These are phyloP conservation scores for Rhea pennata DNA, from an alignment of 2,113 vertebrate genomes.

Conservation along the genomic window DNA sequence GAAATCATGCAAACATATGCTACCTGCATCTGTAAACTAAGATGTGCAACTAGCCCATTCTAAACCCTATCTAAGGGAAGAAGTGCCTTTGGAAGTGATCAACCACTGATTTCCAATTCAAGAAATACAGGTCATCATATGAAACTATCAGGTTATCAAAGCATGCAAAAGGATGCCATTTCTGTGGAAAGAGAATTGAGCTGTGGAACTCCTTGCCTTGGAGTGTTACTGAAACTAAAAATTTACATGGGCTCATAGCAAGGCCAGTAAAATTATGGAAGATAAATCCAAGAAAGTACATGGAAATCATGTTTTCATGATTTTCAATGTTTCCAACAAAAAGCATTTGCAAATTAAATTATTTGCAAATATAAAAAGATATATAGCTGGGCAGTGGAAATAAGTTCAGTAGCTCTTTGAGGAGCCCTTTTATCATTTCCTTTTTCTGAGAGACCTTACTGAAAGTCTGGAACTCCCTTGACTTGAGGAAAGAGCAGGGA, in stretches of 20 bases:
- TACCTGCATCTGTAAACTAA: neutral
- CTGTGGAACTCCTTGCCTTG: neutral
- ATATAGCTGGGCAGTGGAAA: neutral
- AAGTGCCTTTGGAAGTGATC: neutral
- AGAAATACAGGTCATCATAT: neutral
- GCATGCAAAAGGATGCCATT: neutral
- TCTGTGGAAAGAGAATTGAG: neutral
- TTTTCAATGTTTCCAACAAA: neutral
- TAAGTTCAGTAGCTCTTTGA: neutral
- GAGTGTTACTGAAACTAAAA: neutral
- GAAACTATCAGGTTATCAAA: neutral
- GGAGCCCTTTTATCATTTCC: neutral
- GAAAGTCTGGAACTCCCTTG: neutral
- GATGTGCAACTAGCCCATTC: neutral
- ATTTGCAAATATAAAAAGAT: accelerated
- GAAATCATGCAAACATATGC: neutral
- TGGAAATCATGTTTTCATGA: neutral
- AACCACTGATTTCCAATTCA: neutral
- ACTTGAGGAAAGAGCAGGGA: neutral
- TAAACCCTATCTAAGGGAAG: neutral
- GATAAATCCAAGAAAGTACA: neutral
- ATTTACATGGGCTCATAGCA: neutral
- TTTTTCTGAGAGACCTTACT: neutral
- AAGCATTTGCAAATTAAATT: neutral
- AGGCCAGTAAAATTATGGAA: neutral